Percentiles rank a stretch among this genome's conserved stretches.
These are phyloP conservation scores for Melanogrammus aeglefinus DNA, from an alignment of 2,797 vertebrate genomes.

Conservation along the genomic window DNA sequence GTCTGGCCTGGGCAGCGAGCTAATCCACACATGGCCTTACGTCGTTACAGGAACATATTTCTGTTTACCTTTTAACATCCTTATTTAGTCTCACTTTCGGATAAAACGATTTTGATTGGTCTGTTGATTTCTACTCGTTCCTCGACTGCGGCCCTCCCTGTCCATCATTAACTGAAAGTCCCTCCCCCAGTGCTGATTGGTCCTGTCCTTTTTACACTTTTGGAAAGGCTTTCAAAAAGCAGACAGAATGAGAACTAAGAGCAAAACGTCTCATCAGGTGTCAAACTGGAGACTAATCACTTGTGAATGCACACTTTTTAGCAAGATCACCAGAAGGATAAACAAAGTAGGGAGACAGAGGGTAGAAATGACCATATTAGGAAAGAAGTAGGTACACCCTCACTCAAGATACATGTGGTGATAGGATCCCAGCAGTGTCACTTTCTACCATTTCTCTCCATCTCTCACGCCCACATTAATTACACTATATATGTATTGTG, in stretches of 20 bases:
- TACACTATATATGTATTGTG: conserved; percentile 7
- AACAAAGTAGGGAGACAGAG: neutral
- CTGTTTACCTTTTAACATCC: neutral
- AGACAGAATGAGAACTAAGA: neutral
- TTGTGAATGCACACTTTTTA: too few relatives aligned
- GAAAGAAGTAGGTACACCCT: neutral
- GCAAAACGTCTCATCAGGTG: neutral
- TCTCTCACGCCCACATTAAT: neutral
- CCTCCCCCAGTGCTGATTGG: neutral
- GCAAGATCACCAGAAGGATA: neutral
- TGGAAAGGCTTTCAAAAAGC: neutral
- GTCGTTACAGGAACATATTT: neutral
- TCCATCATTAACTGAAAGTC: neutral
- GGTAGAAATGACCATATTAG: too few relatives aligned
- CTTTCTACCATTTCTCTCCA: too few relatives aligned
- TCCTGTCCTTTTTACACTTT: too few relatives aligned
- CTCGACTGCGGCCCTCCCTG: neutral
- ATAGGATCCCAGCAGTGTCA: too few relatives aligned
- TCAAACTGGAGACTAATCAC: neutral
- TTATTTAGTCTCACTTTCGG: neutral
- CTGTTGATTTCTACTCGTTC: too few relatives aligned
- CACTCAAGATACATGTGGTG: too few relatives aligned
- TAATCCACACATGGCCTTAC: neutral
- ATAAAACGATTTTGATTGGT: neutral
- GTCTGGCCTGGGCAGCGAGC: neutral